phyloP scores from a whole-genome alignment of 1,140 invertebrate species.

The Antheraea mylitta region DNA sequence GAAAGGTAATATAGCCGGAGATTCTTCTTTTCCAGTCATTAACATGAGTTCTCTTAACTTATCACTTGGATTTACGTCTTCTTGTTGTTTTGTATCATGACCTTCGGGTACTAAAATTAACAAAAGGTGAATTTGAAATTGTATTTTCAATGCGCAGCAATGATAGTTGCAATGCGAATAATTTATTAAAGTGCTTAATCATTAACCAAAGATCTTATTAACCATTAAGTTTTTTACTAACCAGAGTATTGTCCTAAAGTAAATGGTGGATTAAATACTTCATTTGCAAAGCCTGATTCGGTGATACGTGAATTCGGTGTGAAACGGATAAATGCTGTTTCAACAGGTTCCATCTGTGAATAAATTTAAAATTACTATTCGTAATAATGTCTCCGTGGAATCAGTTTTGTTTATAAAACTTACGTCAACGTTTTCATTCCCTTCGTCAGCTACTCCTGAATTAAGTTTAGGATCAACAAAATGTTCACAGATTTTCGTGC shows the following conservation, averaged over 20 bases:
- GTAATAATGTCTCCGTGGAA: neutral
- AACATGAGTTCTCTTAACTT: conserved; percentile 63
- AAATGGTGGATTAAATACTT: conserved; percentile 86
- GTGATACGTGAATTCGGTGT: conserved; percentile 84
- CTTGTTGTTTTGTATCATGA: conserved; percentile 2
- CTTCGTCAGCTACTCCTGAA: conserved; percentile 32
- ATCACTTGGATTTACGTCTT: conserved; percentile 53
- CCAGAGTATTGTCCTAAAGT: conserved; percentile 45
- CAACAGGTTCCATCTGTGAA: conserved; percentile 80
- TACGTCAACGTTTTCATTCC: conserved; percentile 41
- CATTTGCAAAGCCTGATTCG: conserved; percentile 85
- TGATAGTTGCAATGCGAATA: neutral
- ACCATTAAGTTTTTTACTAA: neutral
- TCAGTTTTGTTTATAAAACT: conserved; percentile 18
- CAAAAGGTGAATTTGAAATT: neutral
- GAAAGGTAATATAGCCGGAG: conserved; percentile 60
- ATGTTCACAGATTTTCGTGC: conserved; percentile 64
- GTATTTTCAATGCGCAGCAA: conserved; percentile 7
- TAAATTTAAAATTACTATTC: neutral
- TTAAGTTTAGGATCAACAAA: conserved; percentile 61
- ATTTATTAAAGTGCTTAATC: too few species aligned
- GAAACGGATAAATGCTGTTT: conserved; percentile 88
- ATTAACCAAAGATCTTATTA: neutral
- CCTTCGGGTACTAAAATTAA: conserved; percentile 14
- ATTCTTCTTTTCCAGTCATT: conserved; percentile 49